These are phyloP conservation scores for Pectinophora gossypiella DNA, from an alignment of 1,140 invertebrate genomes.

Conservation along the genomic window DNA sequence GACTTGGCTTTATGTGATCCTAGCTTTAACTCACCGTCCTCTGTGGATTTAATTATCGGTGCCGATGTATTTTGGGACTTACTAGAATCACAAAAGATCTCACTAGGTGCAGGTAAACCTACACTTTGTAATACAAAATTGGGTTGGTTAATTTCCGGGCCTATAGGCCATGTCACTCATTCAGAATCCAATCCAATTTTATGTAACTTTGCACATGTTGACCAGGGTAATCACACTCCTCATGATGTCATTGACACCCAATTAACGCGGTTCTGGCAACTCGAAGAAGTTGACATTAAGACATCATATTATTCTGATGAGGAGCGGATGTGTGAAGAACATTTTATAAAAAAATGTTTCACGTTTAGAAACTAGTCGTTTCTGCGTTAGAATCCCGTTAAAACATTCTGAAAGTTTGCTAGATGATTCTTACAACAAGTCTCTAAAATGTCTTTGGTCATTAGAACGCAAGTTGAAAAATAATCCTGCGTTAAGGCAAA, in stretches of 20 bases:
- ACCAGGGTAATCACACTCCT: background rate
- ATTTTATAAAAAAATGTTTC: slow-evolving; percentile 19
- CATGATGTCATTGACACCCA: slow-evolving; percentile 8
- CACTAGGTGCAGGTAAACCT: background rate
- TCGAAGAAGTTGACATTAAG: slow-evolving; percentile 3
- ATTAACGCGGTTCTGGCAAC: slow-evolving; percentile 4
- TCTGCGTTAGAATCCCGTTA: slow-evolving; percentile 19
- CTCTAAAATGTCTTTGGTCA: slow-evolving; percentile 20
- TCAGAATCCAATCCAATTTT: background rate
- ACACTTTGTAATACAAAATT: slow-evolving; percentile 13
- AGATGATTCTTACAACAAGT: slow-evolving; percentile 18
- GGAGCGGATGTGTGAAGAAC: slow-evolving; percentile 15
- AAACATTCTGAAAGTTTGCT: slow-evolving; percentile 11
- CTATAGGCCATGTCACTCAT: slow-evolving; percentile 5
- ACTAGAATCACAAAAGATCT: too few species aligned
- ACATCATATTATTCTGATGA: background rate
- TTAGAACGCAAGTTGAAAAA: slow-evolving; percentile 18
- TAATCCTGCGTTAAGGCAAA: slow-evolving; percentile 6
- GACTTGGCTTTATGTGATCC: too few species aligned
- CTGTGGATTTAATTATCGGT: too few species aligned
- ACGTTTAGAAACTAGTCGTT: slow-evolving; percentile 15
- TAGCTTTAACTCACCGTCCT: too few species aligned
- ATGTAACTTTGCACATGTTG: slow-evolving; percentile 15
- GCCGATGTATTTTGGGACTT: background rate
- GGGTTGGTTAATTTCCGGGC: slow-evolving; percentile 22